Percentiles rank a stretch among this genome's conserved stretches.
Conservation (phyloP, 53 echinoderm and acorn worm genomes). For the Hippasteria phrygiana region DNA sequence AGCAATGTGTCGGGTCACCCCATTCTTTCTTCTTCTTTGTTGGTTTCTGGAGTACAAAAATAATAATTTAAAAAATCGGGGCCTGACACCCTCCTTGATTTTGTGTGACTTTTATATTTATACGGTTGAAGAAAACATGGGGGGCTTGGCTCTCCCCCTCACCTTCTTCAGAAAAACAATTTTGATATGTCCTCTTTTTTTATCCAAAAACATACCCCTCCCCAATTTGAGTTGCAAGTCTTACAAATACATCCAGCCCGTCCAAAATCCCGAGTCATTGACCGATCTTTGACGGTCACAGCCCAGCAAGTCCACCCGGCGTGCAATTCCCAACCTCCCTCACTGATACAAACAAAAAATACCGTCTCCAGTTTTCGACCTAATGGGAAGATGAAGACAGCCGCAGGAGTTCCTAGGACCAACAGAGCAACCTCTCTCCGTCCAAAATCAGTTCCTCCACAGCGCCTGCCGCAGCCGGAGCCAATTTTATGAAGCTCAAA, state of each 20-base stretch:
- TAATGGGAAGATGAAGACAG: neutral
- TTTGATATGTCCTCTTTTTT: neutral
- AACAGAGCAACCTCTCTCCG: neutral
- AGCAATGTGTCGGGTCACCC: too few species aligned
- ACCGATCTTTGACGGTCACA: slow-evolving; percentile 4
- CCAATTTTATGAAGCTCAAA: too few species aligned
- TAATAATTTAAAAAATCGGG: too few species aligned
- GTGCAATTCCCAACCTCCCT: neutral
- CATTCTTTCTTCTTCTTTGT: too few species aligned
- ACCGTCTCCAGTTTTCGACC: neutral
- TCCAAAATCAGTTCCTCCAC: neutral
- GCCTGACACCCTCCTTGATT: too few species aligned
- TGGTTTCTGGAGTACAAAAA: too few species aligned
- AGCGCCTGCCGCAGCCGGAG: too few species aligned
- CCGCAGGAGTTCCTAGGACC: neutral
- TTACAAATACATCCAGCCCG: neutral
- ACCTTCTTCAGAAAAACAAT: too few species aligned
- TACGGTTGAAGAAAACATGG: too few species aligned
- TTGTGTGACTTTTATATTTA: too few species aligned
- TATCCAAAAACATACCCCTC: neutral
- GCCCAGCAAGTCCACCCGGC: neutral
- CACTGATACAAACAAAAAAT: neutral
- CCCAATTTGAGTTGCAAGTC: neutral
- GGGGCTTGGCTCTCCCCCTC: too few species aligned
- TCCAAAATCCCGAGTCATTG: neutral